Evolutionary conservation across 1,140 invertebrate genomes (phyloP).

Genomic region (Akabosia matsudoensis): DNA sequence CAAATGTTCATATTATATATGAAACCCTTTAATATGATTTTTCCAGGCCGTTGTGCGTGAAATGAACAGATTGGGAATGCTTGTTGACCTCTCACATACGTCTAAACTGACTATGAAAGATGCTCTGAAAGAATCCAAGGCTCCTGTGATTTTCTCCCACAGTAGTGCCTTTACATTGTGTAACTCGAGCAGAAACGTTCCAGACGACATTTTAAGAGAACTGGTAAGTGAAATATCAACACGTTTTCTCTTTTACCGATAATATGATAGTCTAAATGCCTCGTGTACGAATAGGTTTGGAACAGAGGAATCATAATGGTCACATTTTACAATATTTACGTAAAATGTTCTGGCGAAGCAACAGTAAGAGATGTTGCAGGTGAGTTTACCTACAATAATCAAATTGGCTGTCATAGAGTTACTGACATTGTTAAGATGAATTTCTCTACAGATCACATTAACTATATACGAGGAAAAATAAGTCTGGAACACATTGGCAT

Average conservation of each 20-base stretch:
- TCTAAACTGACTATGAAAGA: conserved; percentile 76
- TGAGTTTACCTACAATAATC: conserved; percentile 50
- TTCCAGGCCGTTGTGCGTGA: conserved; percentile 70
- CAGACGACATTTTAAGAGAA: conserved; percentile 75
- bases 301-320: conserved; percentile 86
- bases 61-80: conserved; percentile 86
- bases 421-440: not conserved
- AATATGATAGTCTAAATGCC: too few relatives aligned
- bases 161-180: conserved; percentile 80
- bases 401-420: not conserved
- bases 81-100: conserved; percentile 84
- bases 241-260: too few relatives aligned
- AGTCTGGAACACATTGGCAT: conserved; percentile 85
- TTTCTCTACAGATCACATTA: conserved; percentile 74
- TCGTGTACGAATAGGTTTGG: conserved; percentile 60
- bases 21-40: conserved; percentile 29
- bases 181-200: conserved; percentile 79
- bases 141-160: conserved; percentile 86
- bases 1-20: too few relatives aligned
- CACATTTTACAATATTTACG: conserved; percentile 78
- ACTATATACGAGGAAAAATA: conserved; percentile 72
- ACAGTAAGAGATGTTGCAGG: conserved; percentile 72
- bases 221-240: conserved; percentile 63
- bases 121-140: conserved; percentile 67
- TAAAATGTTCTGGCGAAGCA: conserved; percentile 73